Evolutionary conservation across 2,113 vertebrate species (phyloP).

Genomic region (Lasiurus cinereus): DNA sequence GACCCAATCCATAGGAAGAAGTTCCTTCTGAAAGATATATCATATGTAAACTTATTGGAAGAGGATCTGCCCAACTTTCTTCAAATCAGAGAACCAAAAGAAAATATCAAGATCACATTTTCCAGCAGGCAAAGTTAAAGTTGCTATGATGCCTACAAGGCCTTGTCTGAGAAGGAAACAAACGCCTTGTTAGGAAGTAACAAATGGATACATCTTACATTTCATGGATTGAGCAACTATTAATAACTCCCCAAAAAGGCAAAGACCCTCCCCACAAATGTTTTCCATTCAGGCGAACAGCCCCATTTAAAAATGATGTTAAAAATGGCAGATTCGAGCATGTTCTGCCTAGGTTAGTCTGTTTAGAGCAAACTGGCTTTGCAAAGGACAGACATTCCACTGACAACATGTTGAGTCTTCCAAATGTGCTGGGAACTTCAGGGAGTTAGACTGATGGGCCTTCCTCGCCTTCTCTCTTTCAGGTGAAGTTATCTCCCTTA

Average conservation of each 20-base stretch:
- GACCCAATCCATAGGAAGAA: slow-evolving; percentile 80
- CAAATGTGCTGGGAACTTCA: slow-evolving; percentile 82
- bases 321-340: slow-evolving; percentile 82
- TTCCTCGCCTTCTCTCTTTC: slow-evolving; percentile 81
- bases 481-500: slow-evolving; percentile 83
- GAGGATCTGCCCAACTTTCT: slow-evolving; percentile 63
- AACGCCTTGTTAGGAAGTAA: slow-evolving; percentile 61
- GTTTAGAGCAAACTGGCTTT: slow-evolving; percentile 83
- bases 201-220: slow-evolving; percentile 59
- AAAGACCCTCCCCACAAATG: slow-evolving; percentile 79
- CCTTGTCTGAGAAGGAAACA: not conserved
- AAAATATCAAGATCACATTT: slow-evolving; percentile 34
- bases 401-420: slow-evolving; percentile 84
- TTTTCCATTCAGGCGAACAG: slow-evolving; percentile 77
- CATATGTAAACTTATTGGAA: slow-evolving; percentile 52
- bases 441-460: slow-evolving; percentile 77
- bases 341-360: slow-evolving; percentile 82
- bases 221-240: slow-evolving; percentile 80
- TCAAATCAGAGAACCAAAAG: slow-evolving; percentile 60
- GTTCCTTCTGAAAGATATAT: slow-evolving; percentile 65
- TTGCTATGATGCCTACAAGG: slow-evolving; percentile 57
- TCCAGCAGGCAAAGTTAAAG: slow-evolving; percentile 65
- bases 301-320: slow-evolving; percentile 78
- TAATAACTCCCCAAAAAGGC: slow-evolving; percentile 76
- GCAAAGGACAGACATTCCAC: slow-evolving; percentile 83